Percentiles rank a stretch among this genome's conserved stretches.
Conservation (phyloP, 1,140 invertebrate species). For the Zaprionus davidi region DNA sequence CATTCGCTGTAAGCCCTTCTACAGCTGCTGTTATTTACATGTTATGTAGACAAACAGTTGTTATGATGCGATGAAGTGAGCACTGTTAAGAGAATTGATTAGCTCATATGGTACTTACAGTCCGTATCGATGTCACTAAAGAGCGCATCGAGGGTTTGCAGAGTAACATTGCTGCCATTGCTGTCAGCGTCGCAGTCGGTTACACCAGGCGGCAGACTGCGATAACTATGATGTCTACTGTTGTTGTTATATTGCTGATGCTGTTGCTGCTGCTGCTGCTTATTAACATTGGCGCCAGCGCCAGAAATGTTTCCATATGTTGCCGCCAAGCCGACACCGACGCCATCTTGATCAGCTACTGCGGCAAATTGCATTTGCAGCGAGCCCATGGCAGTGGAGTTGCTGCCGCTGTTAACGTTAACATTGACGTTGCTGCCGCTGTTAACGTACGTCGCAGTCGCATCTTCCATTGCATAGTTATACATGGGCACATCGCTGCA, state of each 20-base stretch:
- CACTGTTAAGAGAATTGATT: neutral
- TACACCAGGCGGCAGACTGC: slow-evolving; percentile 34
- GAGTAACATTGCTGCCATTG: slow-evolving; percentile 57
- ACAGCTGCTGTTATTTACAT: slow-evolving; percentile 49
- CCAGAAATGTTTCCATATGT: slow-evolving; percentile 62
- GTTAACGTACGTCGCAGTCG: slow-evolving; percentile 25
- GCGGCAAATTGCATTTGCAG: slow-evolving; percentile 84
- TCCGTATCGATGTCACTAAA: slow-evolving; percentile 62
- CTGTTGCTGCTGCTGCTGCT: slow-evolving; percentile 55
- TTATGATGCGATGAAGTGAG: slow-evolving; percentile 8
- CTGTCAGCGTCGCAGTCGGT: slow-evolving; percentile 65
- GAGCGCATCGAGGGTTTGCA: slow-evolving; percentile 68
- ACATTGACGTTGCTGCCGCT: slow-evolving; percentile 43
- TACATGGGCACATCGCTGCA: slow-evolving; percentile 69
- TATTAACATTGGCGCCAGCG: slow-evolving; percentile 66
- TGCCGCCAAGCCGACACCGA: slow-evolving; percentile 35
- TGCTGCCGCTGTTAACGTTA: slow-evolving; percentile 24
- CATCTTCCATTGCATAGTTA: slow-evolving; percentile 71
- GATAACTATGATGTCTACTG: slow-evolving; percentile 38
- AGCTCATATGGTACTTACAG: slow-evolving; percentile 56
- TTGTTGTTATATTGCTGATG: slow-evolving; percentile 61
- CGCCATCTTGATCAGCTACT: slow-evolving; percentile 76
- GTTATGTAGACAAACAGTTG: slow-evolving; percentile 4
- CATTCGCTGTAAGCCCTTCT: neutral
- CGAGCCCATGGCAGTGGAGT: slow-evolving; percentile 67